Conservation (phyloP, 35 echinoderm and acorn worm genomes). For the Hemicentrotus pulcherrimus region DNA sequence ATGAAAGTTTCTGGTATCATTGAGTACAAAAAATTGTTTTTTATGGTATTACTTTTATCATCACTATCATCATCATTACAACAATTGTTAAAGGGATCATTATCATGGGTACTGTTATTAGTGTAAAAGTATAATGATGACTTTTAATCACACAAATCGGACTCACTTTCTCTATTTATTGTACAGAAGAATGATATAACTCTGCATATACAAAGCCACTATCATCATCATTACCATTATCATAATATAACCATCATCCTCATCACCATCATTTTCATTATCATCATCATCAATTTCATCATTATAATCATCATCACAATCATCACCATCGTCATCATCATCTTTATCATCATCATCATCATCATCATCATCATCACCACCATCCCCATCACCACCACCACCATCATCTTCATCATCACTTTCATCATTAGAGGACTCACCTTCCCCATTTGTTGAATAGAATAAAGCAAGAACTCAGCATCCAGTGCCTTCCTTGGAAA, state of each 20-base stretch:
- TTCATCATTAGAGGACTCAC: constrained; percentile 12
- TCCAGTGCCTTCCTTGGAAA: constrained; percentile 95
- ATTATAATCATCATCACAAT: background rate
- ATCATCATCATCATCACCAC: background rate
- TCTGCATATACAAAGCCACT: too few species aligned
- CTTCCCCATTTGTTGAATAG: constrained; percentile 81
- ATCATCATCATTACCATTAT: background rate
- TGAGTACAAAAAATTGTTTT: too few species aligned
- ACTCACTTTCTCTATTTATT: too few species aligned
- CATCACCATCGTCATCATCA: background rate
- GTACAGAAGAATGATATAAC: too few species aligned
- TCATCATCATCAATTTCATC: background rate
- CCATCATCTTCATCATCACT: background rate
- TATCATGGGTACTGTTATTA: too few species aligned
- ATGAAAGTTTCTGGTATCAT: too few species aligned
- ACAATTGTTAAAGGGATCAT: too few species aligned
- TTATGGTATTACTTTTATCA: too few species aligned
- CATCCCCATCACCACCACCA: background rate
- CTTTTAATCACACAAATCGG: too few species aligned
- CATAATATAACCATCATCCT: background rate
- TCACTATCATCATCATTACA: too few species aligned
- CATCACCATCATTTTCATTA: background rate
- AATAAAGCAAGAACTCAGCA: constrained; percentile 96
- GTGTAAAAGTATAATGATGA: too few species aligned
- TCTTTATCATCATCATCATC: background rate